Evolutionary conservation across 1,140 invertebrate genomes (phyloP), one percentile per base, ranked within the genome.

Genomic region (Drosophila busckii): DNA sequence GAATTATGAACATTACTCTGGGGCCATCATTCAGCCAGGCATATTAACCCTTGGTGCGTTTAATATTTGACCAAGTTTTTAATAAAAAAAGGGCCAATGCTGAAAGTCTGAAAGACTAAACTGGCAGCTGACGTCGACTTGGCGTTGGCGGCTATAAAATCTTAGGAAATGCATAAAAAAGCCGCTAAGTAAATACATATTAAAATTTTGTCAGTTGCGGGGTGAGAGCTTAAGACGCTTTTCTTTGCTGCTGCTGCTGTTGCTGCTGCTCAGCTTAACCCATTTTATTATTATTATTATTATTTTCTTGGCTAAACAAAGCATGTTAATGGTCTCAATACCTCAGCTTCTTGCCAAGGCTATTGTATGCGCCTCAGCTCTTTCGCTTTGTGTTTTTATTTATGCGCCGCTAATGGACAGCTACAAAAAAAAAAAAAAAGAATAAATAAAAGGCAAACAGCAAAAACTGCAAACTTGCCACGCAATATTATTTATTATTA

Each of bases 1-100:
- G 66, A 78, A 78, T 80, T 78, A 78, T 78, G 75, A 66, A 45
- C n/a, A n/a, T n/a, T n/a, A n/a, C n/a, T n/a, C n/a, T n/a, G n/a
- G n/a, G n/a, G n/a, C 32, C 55, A 55, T 64, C 38, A 52, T 50
- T 52, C 16, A 37, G 23, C 6, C 13, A 10, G 16, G 29, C 19
- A 23, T 37, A 34, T 80, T 78, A 82, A 69, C 73, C 73, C 75
- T 78, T 80, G 42, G 55, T 38, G 37, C 42, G 46, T 67, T 56
- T 44, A 59, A 70, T 64, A 70, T 59, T 60, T 59, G 56, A 32
- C 59, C 46, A 60, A 80, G 68, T 73, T 78, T 78, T 80, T 78
- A 80, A 56, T 71, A 68, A 64, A 48, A 53, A 42, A 26, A 53
- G 4, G 8, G 8, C 38, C 22, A 6, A 23, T 5, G 4, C 4